Percentiles rank a stretch among this genome's conserved stretches.
These are phyloP conservation scores for Diorhabda elongata DNA, from an alignment of 1,140 invertebrate species.

Conservation along the genomic window DNA sequence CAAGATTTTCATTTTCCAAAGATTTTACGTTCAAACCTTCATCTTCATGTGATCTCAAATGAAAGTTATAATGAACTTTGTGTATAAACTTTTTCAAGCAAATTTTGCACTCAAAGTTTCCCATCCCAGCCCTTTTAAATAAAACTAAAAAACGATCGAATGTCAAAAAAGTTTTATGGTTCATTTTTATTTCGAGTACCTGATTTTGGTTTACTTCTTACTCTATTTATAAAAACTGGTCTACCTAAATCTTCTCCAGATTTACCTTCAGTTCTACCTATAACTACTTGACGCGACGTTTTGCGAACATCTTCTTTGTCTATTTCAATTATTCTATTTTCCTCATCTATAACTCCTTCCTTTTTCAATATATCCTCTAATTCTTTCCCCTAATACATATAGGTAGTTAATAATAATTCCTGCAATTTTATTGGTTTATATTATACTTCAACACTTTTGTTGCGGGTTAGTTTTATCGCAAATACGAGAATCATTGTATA, in stretches of 20 bases:
- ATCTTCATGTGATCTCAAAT: constrained; percentile 45
- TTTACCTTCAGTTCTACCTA: constrained; percentile 61
- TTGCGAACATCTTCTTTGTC: no score
- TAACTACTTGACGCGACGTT: constrained; percentile 51
- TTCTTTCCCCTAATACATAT: constrained; percentile 61
- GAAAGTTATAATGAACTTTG: constrained; percentile 47
- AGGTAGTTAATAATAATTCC: no score
- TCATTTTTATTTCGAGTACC: background rate
- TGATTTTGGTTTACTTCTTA: constrained; percentile 1
- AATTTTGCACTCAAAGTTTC: constrained; percentile 53
- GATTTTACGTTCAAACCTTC: background rate
- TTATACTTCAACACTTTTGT: no score
- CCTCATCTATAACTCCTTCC: constrained; percentile 62
- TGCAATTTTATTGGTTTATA: no score
- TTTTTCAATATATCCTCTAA: constrained; percentile 67
- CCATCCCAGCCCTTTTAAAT: constrained; percentile 32
- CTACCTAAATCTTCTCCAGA: constrained; percentile 58
- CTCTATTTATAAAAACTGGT: constrained; percentile 56
- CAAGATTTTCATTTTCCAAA: background rate
- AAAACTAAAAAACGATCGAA: background rate
- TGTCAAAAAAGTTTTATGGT: background rate
- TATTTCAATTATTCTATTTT: constrained; percentile 31
- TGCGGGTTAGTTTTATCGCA: no score
- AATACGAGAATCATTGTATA: no score
- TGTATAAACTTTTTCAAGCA: constrained; percentile 55